A percentile compares a stretch with the other conserved stretches of the same genome.
phyloP scores from a whole-genome alignment of 2,797 vertebrate species.

The Karalla daura region DNA sequence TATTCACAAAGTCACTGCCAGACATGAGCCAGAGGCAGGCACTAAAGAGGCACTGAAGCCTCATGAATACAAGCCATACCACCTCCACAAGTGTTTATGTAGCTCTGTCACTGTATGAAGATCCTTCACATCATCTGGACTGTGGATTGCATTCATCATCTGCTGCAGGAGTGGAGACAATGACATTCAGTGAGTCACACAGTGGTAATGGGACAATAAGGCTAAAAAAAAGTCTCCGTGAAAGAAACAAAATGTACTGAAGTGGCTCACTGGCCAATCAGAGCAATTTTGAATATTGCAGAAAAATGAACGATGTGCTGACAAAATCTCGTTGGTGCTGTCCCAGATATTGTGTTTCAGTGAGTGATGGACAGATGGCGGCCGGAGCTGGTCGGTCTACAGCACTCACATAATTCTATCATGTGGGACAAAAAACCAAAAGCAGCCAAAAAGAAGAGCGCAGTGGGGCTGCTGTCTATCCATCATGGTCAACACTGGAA shows the following conservation, averaged over 20 bases:
- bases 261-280: conserved; percentile 10
- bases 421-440: conserved; percentile 1
- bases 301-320: not conserved
- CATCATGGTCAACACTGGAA: conserved; percentile 40
- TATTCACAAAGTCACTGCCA: no score
- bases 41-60: no score
- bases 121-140: no score
- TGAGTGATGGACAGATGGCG: conserved; percentile 40
- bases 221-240: conserved; percentile 1
- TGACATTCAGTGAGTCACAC: no score
- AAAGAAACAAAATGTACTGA: conserved; percentile 9
- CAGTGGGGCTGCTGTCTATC: conserved; percentile 41
- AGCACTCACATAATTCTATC: conserved; percentile 44
- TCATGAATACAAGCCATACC: no score
- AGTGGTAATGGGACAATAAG: conserved; percentile 56
- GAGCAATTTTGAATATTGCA: conserved; percentile 10
- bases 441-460: conserved; percentile 4
- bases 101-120: no score
- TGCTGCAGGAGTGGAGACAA: no score
- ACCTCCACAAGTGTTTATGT: no score
- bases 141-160: no score
- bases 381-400: conserved; percentile 17
- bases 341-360: conserved; percentile 30
- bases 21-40: no score
- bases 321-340: conserved; percentile 31